These are phyloP conservation scores for Siphamia tubifer DNA, from an alignment of 2,113 vertebrate genomes.

Conservation along the genomic window DNA sequence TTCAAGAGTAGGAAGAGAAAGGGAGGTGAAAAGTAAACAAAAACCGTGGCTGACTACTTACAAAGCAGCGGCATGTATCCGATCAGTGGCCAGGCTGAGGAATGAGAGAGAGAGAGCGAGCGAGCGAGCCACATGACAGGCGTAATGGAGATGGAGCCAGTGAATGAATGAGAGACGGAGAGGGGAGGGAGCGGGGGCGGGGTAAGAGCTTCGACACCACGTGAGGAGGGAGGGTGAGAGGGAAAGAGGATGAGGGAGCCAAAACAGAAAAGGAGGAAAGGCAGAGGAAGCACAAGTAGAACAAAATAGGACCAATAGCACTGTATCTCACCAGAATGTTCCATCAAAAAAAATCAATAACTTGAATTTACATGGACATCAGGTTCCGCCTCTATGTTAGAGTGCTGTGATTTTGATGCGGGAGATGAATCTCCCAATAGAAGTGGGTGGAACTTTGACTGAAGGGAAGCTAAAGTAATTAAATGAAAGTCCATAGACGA, in stretches of 20 bases:
- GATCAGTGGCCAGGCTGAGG: neutral
- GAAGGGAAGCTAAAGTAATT: no score
- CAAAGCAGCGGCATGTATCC: slow-evolving; percentile 21
- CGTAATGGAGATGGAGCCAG: slow-evolving; percentile 20
- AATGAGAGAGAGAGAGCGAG: neutral
- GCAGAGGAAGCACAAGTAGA: neutral
- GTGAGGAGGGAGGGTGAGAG: slow-evolving; percentile 15
- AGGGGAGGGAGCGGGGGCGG: slow-evolving; percentile 21
- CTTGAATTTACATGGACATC: no score
- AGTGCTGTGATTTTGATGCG: no score
- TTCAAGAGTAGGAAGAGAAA: slow-evolving; percentile 2
- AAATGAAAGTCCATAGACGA: no score
- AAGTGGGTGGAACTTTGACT: no score
- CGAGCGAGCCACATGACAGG: slow-evolving; percentile 45
- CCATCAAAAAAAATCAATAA: no score
- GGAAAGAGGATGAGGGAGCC: slow-evolving; percentile 16
- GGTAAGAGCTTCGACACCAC: slow-evolving; percentile 12
- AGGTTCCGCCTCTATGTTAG: no score
- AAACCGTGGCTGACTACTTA: slow-evolving; percentile 47
- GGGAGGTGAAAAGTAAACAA: neutral
- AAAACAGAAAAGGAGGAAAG: slow-evolving; percentile 11
- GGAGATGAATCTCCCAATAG: no score
- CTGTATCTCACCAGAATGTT: no score
- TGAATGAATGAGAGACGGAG: slow-evolving; percentile 48
- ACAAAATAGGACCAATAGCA: neutral